Evolutionary conservation across 2,888 invertebrate genomes (phyloP), one percentile per base, ranked within the genome.

Genomic region (Lepas anatifera): DNA sequence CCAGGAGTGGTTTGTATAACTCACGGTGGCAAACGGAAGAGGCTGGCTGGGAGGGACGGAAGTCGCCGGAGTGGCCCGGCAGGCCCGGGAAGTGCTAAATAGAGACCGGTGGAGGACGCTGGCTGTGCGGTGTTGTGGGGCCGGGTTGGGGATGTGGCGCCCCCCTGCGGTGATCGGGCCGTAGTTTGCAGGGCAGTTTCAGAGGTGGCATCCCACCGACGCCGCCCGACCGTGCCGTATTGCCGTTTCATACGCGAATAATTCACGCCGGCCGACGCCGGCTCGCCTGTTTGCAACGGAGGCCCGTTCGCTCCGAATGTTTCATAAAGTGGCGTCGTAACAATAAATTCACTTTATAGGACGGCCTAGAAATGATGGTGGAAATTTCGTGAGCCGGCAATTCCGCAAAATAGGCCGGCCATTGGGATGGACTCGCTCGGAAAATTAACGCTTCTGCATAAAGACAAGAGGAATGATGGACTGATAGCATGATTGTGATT

Each of bases 331-430:
- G 58, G 32, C 32, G 58, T 32, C 58, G 32, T 58, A 58, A 58
- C 58, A 58, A 58, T 58, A 58, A 58, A 58, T 58, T 58, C 58
- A 6, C 58, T 58, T 58, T 58, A 58, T 58, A 58, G 58, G 58
- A 58, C 58, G 58, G 58, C 32, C 18, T 25, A 58, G 58, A 58
- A 58, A 32, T 58, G 58, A 58, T 58, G 58, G 58, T 32, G 18
- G 58, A 58, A 58, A 58, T 58, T 58, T 58, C 58, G 58, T 58
- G 32, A 32, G 58, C 29, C 58, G 29, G 58, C 58, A 58, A 58
- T 58, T 32, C 58, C 8, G 58, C 58, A 22, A 58, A 32, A 32
- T 32, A 32, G 32, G 32, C 32, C 58, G 58, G 58, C 58, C 58
- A 32, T 32, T 32, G 58, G 58, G 58, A 32, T 32, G 18, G 32